Base-by-base conservation (phyloP, 2,113 vertebrate genomes). In the Orcinus orca region DNA sequence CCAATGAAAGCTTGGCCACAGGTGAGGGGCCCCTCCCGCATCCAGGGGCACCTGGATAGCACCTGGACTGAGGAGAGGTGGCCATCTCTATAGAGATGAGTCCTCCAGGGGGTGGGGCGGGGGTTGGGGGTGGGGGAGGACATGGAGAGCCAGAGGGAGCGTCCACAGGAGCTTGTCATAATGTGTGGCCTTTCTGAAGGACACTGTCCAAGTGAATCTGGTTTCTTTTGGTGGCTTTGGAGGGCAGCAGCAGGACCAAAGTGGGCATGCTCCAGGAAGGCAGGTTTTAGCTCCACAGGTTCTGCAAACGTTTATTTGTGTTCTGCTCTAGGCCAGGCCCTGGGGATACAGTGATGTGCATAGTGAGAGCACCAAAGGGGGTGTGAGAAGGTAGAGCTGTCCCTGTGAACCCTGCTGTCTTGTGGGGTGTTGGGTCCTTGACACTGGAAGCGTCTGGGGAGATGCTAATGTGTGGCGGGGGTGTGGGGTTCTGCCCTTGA, bases 1-100 rank as follows among this genome's bases (percentile, higher is more conserved):
- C 95, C 95, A 13, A 62, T 50, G 74, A 95, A 63, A 63, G 70
- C 94, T 3, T 44, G 92, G 93, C 73, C 73, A 0, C 96, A 97
- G 97, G 98, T 98, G 87, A 97, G 95, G 50, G 67, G 31, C 23
- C 25, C 58, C 50, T 76, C 17, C 25, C 23, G 4, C 5, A 18
- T 15, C 38, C 33, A 20, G 50, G 58, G 50, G 47, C 55, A 15
- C 38, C 76, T 33, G 29, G 58, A 38, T 15, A 65, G 73, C 63
- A 25, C 11, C 20, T 38, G 44, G 18, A 76, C 70, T 71, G 33
- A 26, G 58, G 62, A 65, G 7, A 29, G 25, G 55, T 38, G 47
- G 55, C n/a, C 15, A 1, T 82, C 20, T 88, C 58, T 17, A 1
- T 53, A 17, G 47, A 58, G 50, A 62, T 3, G 3, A 70, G 15